Conservation (phyloP, 1,140 invertebrate species). For the Zaprionus gabonicus region DNA sequence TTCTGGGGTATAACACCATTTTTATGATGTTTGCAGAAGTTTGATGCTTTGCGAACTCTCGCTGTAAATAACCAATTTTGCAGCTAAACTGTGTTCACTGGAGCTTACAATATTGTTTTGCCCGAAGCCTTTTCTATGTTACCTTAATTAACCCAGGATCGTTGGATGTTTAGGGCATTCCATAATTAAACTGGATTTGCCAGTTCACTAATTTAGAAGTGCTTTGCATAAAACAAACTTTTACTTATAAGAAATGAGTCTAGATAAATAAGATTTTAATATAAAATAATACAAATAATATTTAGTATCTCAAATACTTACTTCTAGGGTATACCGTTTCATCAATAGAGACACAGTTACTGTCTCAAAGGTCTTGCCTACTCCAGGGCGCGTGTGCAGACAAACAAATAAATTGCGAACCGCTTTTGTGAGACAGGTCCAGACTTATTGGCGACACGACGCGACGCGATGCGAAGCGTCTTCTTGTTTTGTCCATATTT, state of each 20-base stretch:
- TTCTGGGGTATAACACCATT: conserved; percentile 22
- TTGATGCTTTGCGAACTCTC: conserved; percentile 21
- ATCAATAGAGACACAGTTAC: not conserved
- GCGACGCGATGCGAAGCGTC: conserved; percentile 37
- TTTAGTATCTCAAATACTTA: not conserved
- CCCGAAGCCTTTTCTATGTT: not conserved
- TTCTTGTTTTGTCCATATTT: conserved; percentile 62
- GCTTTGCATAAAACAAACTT: not conserved
- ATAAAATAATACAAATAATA: no score
- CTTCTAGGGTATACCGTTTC: not conserved
- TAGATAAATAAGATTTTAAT: no score
- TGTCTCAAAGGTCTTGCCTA: conserved; percentile 32
- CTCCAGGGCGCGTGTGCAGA: conserved; percentile 37
- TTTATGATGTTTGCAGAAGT: conserved; percentile 15
- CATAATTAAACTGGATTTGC: not conserved
- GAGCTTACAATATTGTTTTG: conserved; percentile 8
- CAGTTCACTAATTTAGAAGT: not conserved
- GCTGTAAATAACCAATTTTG: conserved; percentile 25
- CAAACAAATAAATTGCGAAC: conserved; percentile 69
- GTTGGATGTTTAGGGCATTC: not conserved
- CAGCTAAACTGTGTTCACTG: not conserved
- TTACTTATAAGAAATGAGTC: not conserved
- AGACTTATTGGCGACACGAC: conserved; percentile 71
- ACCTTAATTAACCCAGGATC: not conserved
- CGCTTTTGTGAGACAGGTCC: conserved; percentile 60